Evolutionary conservation across 2,113 vertebrate genomes (phyloP).

Genomic region (Antechinus stuartii): DNA sequence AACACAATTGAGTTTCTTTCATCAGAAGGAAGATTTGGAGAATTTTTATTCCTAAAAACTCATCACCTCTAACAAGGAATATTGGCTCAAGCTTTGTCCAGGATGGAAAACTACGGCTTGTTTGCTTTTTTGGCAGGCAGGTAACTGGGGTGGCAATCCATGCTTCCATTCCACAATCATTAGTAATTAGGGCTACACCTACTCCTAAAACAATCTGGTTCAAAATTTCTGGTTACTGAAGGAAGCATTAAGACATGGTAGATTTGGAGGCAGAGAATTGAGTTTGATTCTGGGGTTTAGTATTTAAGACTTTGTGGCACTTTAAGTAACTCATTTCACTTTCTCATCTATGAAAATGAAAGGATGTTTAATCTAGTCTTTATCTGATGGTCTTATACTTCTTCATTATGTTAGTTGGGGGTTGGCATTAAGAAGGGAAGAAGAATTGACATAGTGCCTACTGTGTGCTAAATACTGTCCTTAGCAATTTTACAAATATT

Average conservation of each 20-base stretch:
- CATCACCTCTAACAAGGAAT: neutral
- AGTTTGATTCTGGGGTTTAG: neutral
- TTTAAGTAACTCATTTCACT: neutral
- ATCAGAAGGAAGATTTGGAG: neutral
- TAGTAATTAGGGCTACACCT: neutral
- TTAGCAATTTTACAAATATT: neutral
- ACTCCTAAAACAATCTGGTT: neutral
- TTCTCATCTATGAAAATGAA: neutral
- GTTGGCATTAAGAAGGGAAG: neutral
- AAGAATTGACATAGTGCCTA: neutral
- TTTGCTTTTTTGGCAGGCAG: neutral
- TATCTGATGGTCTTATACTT: neutral
- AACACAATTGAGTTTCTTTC: neutral
- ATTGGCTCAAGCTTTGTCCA: accelerated
- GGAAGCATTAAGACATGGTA: neutral
- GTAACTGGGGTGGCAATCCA: neutral
- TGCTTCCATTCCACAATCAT: neutral
- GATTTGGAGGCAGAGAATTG: neutral
- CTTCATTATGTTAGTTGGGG: neutral
- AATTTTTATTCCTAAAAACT: neutral
- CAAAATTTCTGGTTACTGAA: neutral
- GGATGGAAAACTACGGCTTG: neutral
- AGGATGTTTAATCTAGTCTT: neutral
- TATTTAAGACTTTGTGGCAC: neutral
- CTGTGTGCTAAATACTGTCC: too few relatives aligned